Percentiles rank a stretch among this genome's conserved stretches.
phyloP scores from a whole-genome alignment of 2,888 invertebrate genomes.

The Calameuta pallipes region DNA sequence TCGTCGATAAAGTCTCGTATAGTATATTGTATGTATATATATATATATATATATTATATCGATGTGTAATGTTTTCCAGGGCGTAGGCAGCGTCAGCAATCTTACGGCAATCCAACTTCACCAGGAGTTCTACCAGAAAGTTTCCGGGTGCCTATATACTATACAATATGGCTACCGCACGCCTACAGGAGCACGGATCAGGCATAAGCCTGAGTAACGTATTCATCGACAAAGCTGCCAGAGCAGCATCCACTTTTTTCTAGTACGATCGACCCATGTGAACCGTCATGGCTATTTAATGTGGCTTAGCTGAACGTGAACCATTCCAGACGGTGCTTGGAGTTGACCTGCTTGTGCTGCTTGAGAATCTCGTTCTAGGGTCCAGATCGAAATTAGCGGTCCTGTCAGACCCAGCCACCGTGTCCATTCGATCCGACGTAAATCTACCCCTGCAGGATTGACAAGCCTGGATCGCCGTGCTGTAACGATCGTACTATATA shows the following conservation, averaged over 20 bases:
- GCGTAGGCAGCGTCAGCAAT: background rate
- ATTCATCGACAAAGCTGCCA: background rate
- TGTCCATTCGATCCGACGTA: constrained; percentile 9
- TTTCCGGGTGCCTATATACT: background rate
- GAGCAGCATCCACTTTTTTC: background rate
- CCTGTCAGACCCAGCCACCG: constrained; percentile 33
- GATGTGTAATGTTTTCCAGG: background rate
- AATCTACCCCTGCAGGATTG: background rate
- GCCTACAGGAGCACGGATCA: background rate
- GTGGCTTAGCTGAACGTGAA: constrained; percentile 24
- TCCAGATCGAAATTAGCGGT: constrained; percentile 34
- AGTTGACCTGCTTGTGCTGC: constrained; percentile 21
- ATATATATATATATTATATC: background rate
- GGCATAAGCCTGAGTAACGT: background rate
- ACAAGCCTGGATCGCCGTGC: background rate
- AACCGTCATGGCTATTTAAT: constrained; percentile 16
- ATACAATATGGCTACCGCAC: background rate
- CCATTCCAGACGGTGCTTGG: constrained; percentile 27
- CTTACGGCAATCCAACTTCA: background rate
- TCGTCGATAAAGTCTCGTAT: background rate
- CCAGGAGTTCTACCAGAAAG: background rate
- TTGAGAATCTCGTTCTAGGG: constrained; percentile 27
- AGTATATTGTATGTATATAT: background rate
- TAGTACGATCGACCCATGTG: background rate
- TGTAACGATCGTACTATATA: background rate